Percentiles rank a stretch among this genome's conserved stretches.
Evolutionary conservation across 2,888 invertebrate genomes (phyloP).

Genomic region (Caradrina kadenii): DNA sequence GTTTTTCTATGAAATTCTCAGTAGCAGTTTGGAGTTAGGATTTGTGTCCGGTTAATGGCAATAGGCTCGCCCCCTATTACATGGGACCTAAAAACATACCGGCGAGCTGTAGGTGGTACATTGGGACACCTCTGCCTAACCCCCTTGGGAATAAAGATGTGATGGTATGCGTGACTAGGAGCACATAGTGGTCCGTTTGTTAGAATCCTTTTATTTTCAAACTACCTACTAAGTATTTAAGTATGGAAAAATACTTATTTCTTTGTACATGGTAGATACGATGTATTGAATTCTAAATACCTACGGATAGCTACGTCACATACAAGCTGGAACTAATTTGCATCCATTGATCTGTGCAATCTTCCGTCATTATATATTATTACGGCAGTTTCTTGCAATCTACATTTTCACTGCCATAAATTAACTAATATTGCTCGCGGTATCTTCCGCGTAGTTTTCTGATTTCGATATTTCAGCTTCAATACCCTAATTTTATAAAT

Average conservation of each 20-base stretch:
- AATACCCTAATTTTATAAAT: no score
- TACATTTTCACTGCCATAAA: neutral
- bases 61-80: no score
- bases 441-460: neutral
- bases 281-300: neutral
- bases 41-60: no score
- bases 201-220: neutral
- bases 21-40: no score
- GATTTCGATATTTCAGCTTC: neutral
- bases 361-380: conserved; percentile 1
- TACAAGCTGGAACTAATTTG: neutral
- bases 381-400: neutral
- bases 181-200: no score
- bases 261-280: neutral
- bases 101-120: no score
- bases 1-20: no score
- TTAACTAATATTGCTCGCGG: neutral
- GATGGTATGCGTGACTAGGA: no score
- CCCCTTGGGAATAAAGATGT: no score
- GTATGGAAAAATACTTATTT: conserved; percentile 1
- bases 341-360: conserved; percentile 5
- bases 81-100: no score
- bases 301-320: neutral
- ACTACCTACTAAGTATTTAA: neutral
- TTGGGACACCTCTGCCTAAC: no score